A percentile compares a stretch with the other conserved stretches of the same genome.
Evolutionary conservation across 2,888 invertebrate genomes (phyloP).

Genomic region (Andrena bicolor): DNA sequence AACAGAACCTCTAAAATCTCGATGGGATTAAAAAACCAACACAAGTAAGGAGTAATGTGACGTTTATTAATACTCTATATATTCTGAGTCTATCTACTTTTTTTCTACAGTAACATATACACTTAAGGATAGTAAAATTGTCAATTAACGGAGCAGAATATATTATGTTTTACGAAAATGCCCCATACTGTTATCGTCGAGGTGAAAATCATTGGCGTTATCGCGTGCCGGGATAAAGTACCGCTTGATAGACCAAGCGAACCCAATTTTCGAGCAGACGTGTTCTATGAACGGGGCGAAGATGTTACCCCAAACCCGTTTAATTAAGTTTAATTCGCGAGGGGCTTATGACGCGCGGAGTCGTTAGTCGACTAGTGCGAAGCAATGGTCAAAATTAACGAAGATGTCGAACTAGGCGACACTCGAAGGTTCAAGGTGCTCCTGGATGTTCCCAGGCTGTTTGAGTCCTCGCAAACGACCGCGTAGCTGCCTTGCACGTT

Average conservation of each 20-base stretch:
- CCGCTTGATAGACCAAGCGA: not conserved
- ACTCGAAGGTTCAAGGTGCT: slow-evolving; percentile 78
- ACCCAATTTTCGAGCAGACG: not conserved
- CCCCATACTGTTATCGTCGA: not conserved
- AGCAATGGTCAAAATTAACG: slow-evolving; percentile 77
- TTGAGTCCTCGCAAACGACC: slow-evolving; percentile 79
- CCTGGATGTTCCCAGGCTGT: slow-evolving; percentile 75
- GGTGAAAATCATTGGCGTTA: not conserved
- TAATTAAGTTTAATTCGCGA: slow-evolving; percentile 9
- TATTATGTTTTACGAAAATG: not conserved
- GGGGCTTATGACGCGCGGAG: not conserved
- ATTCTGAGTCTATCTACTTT: not conserved
- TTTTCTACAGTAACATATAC: not conserved
- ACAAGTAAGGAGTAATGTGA: too few species aligned
- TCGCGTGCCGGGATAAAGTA: not conserved
- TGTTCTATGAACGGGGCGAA: not conserved
- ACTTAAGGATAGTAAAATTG: too few species aligned
- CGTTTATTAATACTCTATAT: not conserved
- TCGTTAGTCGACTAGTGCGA: slow-evolving; percentile 65
- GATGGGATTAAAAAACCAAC: too few species aligned
- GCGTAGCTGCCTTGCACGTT: slow-evolving; percentile 80
- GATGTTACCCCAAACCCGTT: not conserved
- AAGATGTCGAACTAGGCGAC: slow-evolving; percentile 77
- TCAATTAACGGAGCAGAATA: not conserved
- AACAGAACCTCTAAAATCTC: too few species aligned